Evolutionary conservation across 2,797 vertebrate genomes (phyloP), one percentile per base, ranked within the genome.

Genomic region (Sebastes diaconus): DNA sequence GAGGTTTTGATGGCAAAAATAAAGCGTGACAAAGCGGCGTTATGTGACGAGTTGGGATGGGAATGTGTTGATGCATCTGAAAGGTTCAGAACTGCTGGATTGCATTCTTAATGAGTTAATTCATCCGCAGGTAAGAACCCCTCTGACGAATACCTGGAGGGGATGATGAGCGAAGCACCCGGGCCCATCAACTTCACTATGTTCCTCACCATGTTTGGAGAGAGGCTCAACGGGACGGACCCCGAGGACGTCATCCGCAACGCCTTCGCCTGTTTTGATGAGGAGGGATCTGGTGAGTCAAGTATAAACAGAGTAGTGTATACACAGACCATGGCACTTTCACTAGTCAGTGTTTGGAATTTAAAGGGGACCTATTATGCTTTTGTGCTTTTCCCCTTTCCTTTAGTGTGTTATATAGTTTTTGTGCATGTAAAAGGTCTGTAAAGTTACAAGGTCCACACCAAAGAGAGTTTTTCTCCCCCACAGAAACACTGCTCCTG

Each of bases 121-220:
- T 60, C 3, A 5, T 88, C 83, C 20, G 25, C 94, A 99, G 98
- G 98, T 79, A 99, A 99, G 94, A 99, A 99, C 95, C 99, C 99
- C 8, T 98, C 98, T 0, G 99, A 99, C 0, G 98, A 99, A 76
- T 99, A 99, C 93, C 92, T 99, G 89, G 98, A 99, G 88, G 99
- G 96, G 16, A 99, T 99, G 99, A 99, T 99, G 99, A 97, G 96
- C 0, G 99, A 99, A 93, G 99, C 99, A 0, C 99, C 99, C 0
- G 98, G 99, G 20, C 98, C 99, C 91, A 99, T 99, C 91, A 99
- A 99, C 95, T 99, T 99, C 95, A 99, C 99, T 86, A 99, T 99
- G 99, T 99, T 99, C 95, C 97, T 99, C 91, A 99, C 99, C 79
- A 99, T 99, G 99, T 99, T 99, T 0, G 98, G 98, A 84, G 99